Evolutionary conservation across 2,888 invertebrate species (phyloP).

Genomic region (Zele albiditarsus): DNA sequence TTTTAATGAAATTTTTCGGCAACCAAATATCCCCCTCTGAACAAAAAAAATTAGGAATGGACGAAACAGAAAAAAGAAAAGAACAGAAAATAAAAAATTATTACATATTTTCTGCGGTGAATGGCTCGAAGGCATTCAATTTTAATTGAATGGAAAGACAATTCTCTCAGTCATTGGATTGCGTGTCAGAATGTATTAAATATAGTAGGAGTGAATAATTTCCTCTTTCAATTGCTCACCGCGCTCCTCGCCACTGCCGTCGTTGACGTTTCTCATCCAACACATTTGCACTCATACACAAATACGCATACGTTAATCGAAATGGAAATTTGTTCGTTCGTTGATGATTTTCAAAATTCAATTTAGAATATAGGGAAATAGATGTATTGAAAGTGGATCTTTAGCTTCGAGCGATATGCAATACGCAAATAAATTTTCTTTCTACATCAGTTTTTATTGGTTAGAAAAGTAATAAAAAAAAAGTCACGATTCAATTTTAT

Average conservation of each 20-base stretch:
- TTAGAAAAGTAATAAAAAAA: not conserved
- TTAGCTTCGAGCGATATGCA: not conserved
- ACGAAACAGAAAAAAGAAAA: no score
- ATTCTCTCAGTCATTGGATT: not conserved
- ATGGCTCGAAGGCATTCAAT: not conserved
- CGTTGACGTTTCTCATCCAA: not conserved
- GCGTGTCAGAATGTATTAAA: constrained; percentile 12
- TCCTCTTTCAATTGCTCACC: constrained; percentile 34
- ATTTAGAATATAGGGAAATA: constrained; percentile 3
- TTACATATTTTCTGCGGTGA: not conserved
- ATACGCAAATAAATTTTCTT: not conserved
- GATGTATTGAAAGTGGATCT: not conserved
- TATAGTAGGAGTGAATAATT: constrained; percentile 47
- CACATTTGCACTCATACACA: not conserved
- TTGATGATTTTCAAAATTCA: not conserved
- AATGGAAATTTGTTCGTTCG: not conserved
- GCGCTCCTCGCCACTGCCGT: not conserved
- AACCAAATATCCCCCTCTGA: no score
- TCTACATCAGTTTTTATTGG: not conserved
- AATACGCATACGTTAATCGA: not conserved
- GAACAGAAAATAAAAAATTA: not conserved
- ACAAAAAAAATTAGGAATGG: no score
- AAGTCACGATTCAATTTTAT: not conserved
- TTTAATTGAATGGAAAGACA: not conserved
- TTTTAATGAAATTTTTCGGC: no score